phyloP scores from a whole-genome alignment of 1,140 invertebrate genomes.

The Sipha flava region DNA sequence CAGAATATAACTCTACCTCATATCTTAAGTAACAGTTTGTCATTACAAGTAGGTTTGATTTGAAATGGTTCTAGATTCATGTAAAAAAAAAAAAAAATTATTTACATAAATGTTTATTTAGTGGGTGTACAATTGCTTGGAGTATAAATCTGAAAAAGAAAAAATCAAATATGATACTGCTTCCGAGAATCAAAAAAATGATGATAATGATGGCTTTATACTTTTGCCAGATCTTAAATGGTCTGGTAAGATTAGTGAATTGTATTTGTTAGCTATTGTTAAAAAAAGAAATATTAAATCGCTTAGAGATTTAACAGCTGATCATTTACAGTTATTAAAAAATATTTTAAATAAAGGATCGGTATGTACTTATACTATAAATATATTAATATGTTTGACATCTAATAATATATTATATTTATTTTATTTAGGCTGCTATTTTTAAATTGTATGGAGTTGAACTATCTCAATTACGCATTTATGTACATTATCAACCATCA shows the following conservation, averaged over 20 bases:
- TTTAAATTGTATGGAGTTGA: constrained; percentile 67
- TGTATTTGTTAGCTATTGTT: constrained; percentile 78
- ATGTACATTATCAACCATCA: constrained; percentile 92
- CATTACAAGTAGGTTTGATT: constrained; percentile 56
- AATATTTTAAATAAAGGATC: constrained; percentile 66
- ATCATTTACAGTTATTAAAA: constrained; percentile 72
- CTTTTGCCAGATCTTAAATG: constrained; percentile 89
- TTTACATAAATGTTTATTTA: constrained; percentile 47
- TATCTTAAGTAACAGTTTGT: constrained; percentile 60
- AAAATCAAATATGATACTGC: constrained; percentile 58
- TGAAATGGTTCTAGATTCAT: not conserved
- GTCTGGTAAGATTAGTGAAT: constrained; percentile 66
- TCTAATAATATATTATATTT: constrained; percentile 8
- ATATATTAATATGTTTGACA: constrained; percentile 34
- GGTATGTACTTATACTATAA: constrained; percentile 46
- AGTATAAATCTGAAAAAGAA: constrained; percentile 80
- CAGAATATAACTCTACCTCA: constrained; percentile 66
- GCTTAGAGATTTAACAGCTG: constrained; percentile 65
- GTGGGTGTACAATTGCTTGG: constrained; percentile 95
- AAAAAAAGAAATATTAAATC: constrained; percentile 66
- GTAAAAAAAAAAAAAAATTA: not conserved
- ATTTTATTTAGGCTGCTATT: constrained; percentile 57
- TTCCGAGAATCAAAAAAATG: constrained; percentile 57
- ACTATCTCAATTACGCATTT: constrained; percentile 65
- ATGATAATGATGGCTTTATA: constrained; percentile 74